Conservation (phyloP, 2,888 invertebrate species). For the Heliconius aoede region DNA sequence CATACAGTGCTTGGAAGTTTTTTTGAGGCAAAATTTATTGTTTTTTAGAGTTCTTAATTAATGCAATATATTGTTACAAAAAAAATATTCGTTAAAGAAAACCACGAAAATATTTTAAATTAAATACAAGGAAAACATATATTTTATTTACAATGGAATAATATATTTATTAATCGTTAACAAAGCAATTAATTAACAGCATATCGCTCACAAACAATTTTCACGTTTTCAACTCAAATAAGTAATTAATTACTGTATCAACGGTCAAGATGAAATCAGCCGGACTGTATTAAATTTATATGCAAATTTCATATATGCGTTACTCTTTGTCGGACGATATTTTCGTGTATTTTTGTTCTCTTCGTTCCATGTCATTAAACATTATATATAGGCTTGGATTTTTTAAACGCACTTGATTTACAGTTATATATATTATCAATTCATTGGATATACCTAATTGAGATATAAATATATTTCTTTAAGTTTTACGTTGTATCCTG, state of each 20-base stretch:
- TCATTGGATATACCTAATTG: too few species aligned
- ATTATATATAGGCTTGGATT: too few species aligned
- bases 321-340: neutral
- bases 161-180: constrained; percentile 19
- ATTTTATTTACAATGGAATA: constrained; percentile 11
- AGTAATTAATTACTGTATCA: constrained; percentile 23
- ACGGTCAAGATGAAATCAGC: neutral
- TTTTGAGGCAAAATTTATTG: neutral
- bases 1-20: constrained; percentile 16
- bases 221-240: constrained; percentile 17
- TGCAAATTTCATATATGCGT: constrained; percentile 16
- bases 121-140: neutral
- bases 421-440: too few species aligned
- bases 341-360: neutral
- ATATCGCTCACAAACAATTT: constrained; percentile 24
- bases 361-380: too few species aligned
- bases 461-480: too few species aligned
- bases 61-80: neutral
- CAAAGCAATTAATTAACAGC: constrained; percentile 35
- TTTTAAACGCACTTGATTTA: too few species aligned
- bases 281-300: constrained; percentile 14
- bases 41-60: neutral
- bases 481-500: too few species aligned
- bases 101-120: neutral
- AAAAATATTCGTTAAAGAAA: neutral